These are phyloP conservation scores for Ctenochaetus hawaiiensis DNA, from an alignment of 2,797 vertebrate species.

Conservation along the genomic window DNA sequence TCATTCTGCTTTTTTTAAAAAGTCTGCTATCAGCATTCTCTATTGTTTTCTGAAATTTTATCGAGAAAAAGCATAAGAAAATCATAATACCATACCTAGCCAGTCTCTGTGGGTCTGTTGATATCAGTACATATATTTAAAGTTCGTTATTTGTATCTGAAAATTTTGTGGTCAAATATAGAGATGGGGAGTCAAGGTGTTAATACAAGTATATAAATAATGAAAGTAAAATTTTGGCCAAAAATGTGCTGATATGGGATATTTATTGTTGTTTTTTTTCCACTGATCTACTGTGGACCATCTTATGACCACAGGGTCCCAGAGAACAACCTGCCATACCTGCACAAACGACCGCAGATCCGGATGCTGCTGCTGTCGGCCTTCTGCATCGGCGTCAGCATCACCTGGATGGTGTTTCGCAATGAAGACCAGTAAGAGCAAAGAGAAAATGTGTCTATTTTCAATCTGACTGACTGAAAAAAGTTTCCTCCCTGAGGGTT, in stretches of 20 bases:
- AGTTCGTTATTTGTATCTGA: too few species aligned
- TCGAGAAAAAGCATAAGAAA: too few species aligned
- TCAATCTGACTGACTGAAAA: too few species aligned
- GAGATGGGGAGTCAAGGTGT: neutral
- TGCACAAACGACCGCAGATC: slow-evolving; percentile 93
- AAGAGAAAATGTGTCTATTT: neutral
- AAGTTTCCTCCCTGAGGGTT: too few species aligned
- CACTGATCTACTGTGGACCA: neutral
- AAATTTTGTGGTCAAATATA: neutral
- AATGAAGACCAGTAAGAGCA: slow-evolving; percentile 95
- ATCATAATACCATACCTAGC: too few species aligned
- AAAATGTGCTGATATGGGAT: neutral
- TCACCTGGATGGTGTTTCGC: slow-evolving; percentile 94
- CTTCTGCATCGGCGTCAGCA: slow-evolving; percentile 89
- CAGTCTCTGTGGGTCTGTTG: too few species aligned
- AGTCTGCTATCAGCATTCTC: too few species aligned
- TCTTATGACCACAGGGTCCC: slow-evolving; percentile 86
- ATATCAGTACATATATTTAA: too few species aligned
- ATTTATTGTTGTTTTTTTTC: neutral
- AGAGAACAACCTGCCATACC: slow-evolving; percentile 93
- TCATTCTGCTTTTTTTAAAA: too few species aligned
- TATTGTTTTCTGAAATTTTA: neutral
- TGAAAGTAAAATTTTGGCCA: neutral
- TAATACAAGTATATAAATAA: neutral
- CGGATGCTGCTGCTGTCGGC: slow-evolving; percentile 90